These are phyloP conservation scores for Pampus argenteus DNA, from an alignment of 2,797 vertebrate species.

Conservation along the genomic window DNA sequence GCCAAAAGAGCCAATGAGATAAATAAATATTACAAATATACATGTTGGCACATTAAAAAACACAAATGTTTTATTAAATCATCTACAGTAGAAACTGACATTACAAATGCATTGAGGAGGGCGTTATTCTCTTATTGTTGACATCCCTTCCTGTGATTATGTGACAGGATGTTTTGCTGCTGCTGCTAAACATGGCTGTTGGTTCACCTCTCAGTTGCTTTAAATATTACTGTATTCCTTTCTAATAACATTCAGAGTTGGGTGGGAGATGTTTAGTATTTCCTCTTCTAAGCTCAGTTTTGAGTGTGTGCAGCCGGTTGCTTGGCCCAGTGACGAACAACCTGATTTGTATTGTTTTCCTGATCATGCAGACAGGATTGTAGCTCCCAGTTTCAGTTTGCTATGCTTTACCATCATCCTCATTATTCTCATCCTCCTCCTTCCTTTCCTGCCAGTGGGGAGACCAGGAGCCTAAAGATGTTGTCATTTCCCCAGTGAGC, in stretches of 20 bases:
- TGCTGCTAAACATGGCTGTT: not conserved
- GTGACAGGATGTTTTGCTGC: conserved; percentile 49
- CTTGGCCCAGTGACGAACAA: too few species aligned
- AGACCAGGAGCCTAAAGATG: conserved; percentile 51
- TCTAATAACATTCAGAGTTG: not conserved
- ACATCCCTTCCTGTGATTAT: conserved; percentile 44
- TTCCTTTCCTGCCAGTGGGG: conserved; percentile 14
- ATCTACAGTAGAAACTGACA: too few species aligned
- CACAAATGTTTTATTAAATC: too few species aligned
- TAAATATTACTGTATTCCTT: not conserved
- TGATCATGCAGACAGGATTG: conserved; percentile 4
- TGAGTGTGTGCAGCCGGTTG: not conserved
- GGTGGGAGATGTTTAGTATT: not conserved
- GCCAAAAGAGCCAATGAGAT: too few species aligned
- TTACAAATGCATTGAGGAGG: not conserved
- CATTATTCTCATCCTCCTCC: conserved; percentile 32
- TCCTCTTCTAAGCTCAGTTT: not conserved
- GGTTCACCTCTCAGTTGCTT: conserved; percentile 12
- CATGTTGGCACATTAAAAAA: too few species aligned
- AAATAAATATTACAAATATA: too few species aligned
- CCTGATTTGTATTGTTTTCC: not conserved
- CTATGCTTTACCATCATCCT: conserved; percentile 16
- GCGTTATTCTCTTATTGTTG: conserved; percentile 15
- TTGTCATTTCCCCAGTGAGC: conserved; percentile 71
- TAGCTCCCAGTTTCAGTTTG: conserved; percentile 14